Base-by-base conservation (phyloP, 2,113 vertebrate genomes). In the Heteronetta atricapilla region DNA sequence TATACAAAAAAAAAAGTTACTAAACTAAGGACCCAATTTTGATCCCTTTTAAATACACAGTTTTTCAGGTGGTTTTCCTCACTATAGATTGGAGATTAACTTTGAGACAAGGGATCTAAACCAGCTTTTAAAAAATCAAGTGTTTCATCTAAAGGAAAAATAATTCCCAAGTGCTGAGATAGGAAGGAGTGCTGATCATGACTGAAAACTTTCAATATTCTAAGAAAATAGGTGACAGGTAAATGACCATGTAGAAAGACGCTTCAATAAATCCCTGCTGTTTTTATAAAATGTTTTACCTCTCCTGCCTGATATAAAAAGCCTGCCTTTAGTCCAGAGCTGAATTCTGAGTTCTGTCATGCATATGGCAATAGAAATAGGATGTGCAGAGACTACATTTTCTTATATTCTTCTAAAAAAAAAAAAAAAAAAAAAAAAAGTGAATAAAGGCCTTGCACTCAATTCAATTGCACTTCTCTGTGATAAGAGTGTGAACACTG, bases 331-430 rank as follows among this genome's bases (percentile, higher is more conserved):
- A 85, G 93, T 89, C 74, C 66, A 90, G 84, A 95, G 62, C 33
- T 0, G 0, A 64, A 90, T 91, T 96, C 96, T 95, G 88, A 92
- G 93, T 72, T 97, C 86, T 52, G 70, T 93, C 95, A 95, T 82
- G 89, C 94, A 97, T 94, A 96, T 95, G 34, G 94, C 91, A 93
- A 94, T 46, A 84, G 91, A 87, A 93, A 90, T 58, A 87, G 77
- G 69, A 90, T 81, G 92, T 62, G 74, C 67, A 95, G 66, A 90
- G 50, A 82, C 86, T 84, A 17, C 92, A 90, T 87, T 90, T 94
- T 79, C 79, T 74, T 67, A 86, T 55, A 48, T 63, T 52, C 13
- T 52, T 26, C 23, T 26, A 52, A 3, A 59, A 74, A 58, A 80
- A 58, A 3, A 59, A 59, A 74, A 58, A 80, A 58, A 3, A 59